Conservation (phyloP, 35 echinoderm and acorn worm genomes). For the Apostichopus japonicus region DNA sequence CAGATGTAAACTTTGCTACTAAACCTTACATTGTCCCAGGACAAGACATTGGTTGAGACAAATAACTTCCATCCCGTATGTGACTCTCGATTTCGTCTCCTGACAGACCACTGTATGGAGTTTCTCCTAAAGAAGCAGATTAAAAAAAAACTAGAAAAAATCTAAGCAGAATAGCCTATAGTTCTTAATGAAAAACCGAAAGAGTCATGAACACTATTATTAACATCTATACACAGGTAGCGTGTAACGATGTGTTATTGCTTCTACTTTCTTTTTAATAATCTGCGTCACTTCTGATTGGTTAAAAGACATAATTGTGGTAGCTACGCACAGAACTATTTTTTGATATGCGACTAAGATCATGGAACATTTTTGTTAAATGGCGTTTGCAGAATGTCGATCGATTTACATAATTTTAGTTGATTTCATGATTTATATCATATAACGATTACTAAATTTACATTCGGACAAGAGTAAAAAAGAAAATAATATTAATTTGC, state of each 20-base stretch:
- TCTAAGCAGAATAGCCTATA: too few relatives aligned
- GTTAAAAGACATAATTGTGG: background rate
- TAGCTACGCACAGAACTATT: background rate
- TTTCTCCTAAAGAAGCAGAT: background rate
- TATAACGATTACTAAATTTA: background rate
- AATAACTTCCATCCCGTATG: background rate
- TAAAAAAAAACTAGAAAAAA: too few relatives aligned
- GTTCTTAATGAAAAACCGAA: background rate
- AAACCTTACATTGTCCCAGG: slow-evolving; percentile 18
- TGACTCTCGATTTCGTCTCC: slow-evolving; percentile 2
- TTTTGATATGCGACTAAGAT: too few relatives aligned
- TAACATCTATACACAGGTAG: background rate
- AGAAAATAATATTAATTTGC: too few relatives aligned
- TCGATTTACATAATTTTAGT: background rate
- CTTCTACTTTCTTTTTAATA: background rate
- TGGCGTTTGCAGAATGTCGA: too few relatives aligned
- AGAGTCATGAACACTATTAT: background rate
- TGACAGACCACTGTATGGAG: slow-evolving; percentile 14
- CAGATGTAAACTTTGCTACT: too few relatives aligned
- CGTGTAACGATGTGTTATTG: too few relatives aligned
- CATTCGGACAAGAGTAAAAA: background rate
- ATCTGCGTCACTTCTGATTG: background rate
- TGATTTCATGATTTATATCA: background rate
- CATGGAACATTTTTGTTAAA: too few relatives aligned
- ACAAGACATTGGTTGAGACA: slow-evolving; percentile 8